Evolutionary conservation across 2,888 invertebrate genomes (phyloP), one percentile per base, ranked within the genome.

Genomic region (Candidula unifasciata): DNA sequence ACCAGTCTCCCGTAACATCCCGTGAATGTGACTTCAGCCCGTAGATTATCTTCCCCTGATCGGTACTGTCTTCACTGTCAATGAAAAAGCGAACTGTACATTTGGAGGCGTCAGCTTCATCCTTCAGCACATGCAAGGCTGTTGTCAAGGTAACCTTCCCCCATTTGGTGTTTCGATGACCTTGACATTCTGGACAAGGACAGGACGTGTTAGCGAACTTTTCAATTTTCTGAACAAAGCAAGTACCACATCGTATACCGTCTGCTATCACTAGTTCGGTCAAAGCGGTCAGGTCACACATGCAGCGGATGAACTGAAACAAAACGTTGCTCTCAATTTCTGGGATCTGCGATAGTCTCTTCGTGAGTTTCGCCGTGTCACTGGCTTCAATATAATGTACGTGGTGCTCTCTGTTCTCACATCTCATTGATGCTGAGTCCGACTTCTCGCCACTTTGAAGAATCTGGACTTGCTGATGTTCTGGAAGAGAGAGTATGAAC

Each of bases 181-280:
- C 52, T 54, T 10, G 1, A 30, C 74, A 74, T 44, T 44, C 8
- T 44, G 6, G 8, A 44, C 44, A 44, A 0, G 74, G 74, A 30
- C 74, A 74, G 0, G 54, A 18, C 8, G 3, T 1, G 18, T 74
- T 54, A 2, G n/a, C 30, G 30, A 74, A 2, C 6, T 3, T 30
- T 18, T 74, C 74, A 27, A 54, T 54, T 54, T 74, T 74, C 16
- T 74, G 74, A 3, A 74, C 30, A 6, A 74, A 74, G 18, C 74
- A 24, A 54, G n/a, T 74, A 1, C 74, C 74, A 54, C 54, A 74
- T 0, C 16, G 74, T 21, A 5, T 1, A 2, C 54, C 30, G 10
- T 54, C 18, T 1, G 10, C 54, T 52, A 13, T 13, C 27, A 27
- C n/a, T 6, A 74, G 3, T 27, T 74, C 54, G 21, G 54, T 74